phyloP scores from a whole-genome alignment of 1,140 invertebrate species.

The Drosophila bocqueti region DNA sequence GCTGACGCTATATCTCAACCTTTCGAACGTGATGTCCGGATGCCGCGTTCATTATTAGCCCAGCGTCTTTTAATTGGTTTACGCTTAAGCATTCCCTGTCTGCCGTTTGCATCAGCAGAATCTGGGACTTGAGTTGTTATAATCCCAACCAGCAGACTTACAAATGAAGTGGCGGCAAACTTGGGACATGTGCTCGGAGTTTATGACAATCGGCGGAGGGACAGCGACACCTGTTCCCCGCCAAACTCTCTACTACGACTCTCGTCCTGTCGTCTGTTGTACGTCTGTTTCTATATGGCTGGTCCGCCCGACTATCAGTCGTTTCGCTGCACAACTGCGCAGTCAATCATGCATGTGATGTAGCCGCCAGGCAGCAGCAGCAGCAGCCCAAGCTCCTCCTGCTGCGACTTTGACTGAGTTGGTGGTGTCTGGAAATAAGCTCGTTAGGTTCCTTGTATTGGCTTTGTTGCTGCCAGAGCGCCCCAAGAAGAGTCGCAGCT shows the following conservation, averaged over 20 bases:
- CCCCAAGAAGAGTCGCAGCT: constrained; percentile 40
- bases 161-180: constrained; percentile 63
- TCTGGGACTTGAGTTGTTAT: constrained; percentile 20
- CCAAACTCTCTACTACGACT: background rate
- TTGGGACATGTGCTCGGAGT: constrained; percentile 61
- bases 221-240: constrained; percentile 60
- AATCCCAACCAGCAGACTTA: constrained; percentile 53
- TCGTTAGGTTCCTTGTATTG: constrained; percentile 81
- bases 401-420: constrained; percentile 47
- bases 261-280: constrained; percentile 6
- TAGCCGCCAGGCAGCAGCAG: constrained; percentile 67
- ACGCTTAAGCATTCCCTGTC: constrained; percentile 31
- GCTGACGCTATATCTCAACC: constrained; percentile 23
- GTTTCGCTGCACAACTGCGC: constrained; percentile 75
- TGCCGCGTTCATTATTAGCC: constrained; percentile 41
- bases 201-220: constrained; percentile 64
- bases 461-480: constrained; percentile 55
- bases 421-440: constrained; percentile 79
- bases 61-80: constrained; percentile 61
- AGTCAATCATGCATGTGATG: constrained; percentile 83
- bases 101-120: constrained; percentile 26
- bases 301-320: constrained; percentile 36
- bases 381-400: constrained; percentile 11
- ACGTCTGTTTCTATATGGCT: constrained; percentile 15
- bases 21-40: constrained; percentile 32